Evolutionary conservation across 1,140 invertebrate genomes (phyloP), one percentile per base, ranked within the genome.

Genomic region (Macrosteles quadrilineatus): DNA sequence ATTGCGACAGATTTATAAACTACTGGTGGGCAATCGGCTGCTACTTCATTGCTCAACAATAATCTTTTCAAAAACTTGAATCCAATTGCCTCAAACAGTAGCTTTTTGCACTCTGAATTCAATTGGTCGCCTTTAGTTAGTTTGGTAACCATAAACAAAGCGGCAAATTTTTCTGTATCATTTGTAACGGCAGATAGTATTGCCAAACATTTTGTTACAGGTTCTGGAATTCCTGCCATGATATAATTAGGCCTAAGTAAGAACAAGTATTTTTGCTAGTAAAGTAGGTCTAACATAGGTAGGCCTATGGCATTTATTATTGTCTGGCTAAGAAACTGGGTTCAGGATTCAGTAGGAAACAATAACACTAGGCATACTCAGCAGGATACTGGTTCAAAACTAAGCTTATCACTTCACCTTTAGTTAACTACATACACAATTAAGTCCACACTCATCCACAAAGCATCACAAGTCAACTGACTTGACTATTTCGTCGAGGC

Each of bases 121-220:
- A 92, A 91, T 73, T 94, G 89, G 76, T 90, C 90, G 67, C 87
- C 87, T 79, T 93, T 92, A 6, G 95, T 87, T 62, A 95, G 77
- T 80, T 96, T 95, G 0, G 93, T 94, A 29, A 96, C 92, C 88
- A 96, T 90, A 78, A 96, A 94, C 1, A 96, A 82, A 0, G 90
- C 92, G 6, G 94, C 93, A 80, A 96, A 94, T 81, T 95, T 96
- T 81, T 96, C 93, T 0, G 92, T 95, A 80, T 96, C 94, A 75
- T 86, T 91, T 68, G 86, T 86, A 0, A 93, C 91, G 75, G 85
- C 85, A 77, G 92, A 89, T 67, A 96, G 80, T 67, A 94, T 87
- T 23, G 85, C 84, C 59, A 90, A 86, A 79, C 92, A 94, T 82
- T 93, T 94, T 79, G 90, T 88, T 55, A 95, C 90, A 71, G 87